Conservation (phyloP, 2,797 vertebrate species). For the Takifugu ocellatus region DNA sequence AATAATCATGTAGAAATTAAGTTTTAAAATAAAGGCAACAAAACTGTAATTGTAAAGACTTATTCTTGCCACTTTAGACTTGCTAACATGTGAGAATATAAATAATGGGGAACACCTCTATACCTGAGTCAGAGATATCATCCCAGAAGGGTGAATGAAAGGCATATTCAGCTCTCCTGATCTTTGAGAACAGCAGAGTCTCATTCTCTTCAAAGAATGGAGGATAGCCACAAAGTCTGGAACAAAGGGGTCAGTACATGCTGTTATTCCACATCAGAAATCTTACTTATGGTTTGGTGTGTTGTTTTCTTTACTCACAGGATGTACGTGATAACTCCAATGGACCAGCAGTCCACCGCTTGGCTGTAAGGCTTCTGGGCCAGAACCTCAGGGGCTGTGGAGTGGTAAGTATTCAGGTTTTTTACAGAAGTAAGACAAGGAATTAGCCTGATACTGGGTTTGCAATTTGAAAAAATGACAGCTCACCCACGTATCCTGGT, state of each 20-base stretch:
- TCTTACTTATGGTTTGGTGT: neutral
- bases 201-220: conserved; percentile 95
- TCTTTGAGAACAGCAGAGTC: conserved; percentile 89
- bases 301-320: conserved; percentile 79
- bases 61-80: too few species aligned
- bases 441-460: neutral
- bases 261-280: neutral
- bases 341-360: conserved; percentile 96
- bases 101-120: neutral
- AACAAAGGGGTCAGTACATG: conserved; percentile 13
- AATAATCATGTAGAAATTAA: too few species aligned
- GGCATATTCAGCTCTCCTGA: conserved; percentile 88
- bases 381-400: conserved; percentile 89
- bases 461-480: neutral
- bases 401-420: neutral
- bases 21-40: too few species aligned
- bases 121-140: conserved; percentile 91
- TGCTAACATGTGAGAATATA: neutral
- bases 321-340: conserved; percentile 95
- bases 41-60: too few species aligned
- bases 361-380: conserved; percentile 94
- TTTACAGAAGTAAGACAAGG: neutral
- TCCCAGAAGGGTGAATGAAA: conserved; percentile 97
- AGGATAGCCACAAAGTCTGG: conserved; percentile 90
- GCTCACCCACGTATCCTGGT: conserved; percentile 90